Percentiles rank a stretch among this genome's conserved stretches.
These are phyloP conservation scores for Aptenodytes patagonicus DNA, from an alignment of 2,113 vertebrate genomes.

Conservation along the genomic window DNA sequence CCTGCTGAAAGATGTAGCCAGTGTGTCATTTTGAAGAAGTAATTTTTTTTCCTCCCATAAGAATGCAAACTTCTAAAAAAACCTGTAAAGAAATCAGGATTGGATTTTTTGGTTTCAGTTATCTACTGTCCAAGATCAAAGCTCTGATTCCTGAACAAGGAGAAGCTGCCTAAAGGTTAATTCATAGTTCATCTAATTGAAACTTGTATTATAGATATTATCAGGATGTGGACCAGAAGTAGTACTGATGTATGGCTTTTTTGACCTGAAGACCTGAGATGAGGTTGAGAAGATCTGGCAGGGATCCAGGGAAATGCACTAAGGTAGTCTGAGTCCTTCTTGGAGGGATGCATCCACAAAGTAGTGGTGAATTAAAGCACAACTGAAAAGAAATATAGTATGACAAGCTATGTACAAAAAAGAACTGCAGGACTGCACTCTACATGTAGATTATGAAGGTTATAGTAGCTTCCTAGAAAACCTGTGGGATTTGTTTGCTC, in stretches of 20 bases:
- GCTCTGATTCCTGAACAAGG: not conserved
- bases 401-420: not conserved
- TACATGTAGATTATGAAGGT: not conserved
- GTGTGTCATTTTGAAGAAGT: not conserved
- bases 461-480: not conserved
- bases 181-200: not conserved
- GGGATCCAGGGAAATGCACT: not conserved
- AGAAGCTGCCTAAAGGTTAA: not conserved
- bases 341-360: not conserved
- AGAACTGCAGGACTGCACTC: not conserved
- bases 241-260: rapidly evolving
- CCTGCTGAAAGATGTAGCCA: not conserved
- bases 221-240: not conserved
- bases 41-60: not conserved
- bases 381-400: not conserved
- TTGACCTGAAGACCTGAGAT: not conserved
- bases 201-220: not conserved
- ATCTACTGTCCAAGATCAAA: not conserved
- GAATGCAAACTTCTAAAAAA: not conserved
- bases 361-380: not conserved
- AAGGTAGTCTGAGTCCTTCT: not conserved
- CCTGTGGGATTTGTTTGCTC: not conserved
- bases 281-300: not conserved
- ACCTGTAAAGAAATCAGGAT: not conserved
- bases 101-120: not conserved